phyloP scores from a whole-genome alignment of 2,113 vertebrate species.

The Paramormyrops kingsleyae region DNA sequence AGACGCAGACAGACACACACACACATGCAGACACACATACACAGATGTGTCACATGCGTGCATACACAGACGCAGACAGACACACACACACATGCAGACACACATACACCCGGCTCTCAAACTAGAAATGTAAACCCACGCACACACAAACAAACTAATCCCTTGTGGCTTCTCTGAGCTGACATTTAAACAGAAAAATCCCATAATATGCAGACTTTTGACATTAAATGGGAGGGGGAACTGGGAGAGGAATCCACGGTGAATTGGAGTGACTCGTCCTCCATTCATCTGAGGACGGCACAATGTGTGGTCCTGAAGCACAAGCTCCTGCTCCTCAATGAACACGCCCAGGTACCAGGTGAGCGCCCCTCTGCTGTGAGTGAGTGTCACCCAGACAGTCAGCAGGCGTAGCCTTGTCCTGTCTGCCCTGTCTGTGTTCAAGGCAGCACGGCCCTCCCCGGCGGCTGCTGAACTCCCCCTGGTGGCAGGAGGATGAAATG shows the following conservation, averaged over 20 bases:
- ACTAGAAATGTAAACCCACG: neutral
- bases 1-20: neutral
- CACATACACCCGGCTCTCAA: neutral
- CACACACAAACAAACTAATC: neutral
- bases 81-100: neutral
- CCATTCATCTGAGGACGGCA: neutral
- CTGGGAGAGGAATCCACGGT: neutral
- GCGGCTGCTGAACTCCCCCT: neutral
- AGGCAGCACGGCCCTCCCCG: neutral
- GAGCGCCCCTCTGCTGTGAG: conserved; percentile 32
- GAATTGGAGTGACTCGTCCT: neutral
- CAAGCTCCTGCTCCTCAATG: neutral
- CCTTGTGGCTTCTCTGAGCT: neutral
- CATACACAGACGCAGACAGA: neutral
- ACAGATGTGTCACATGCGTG: neutral
- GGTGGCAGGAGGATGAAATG: neutral
- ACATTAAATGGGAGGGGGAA: neutral
- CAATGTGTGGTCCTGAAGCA: neutral
- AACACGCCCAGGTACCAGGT: conserved; percentile 40
- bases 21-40: neutral
- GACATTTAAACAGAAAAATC: neutral
- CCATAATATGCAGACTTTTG: neutral
- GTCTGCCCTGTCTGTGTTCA: conserved; percentile 8
- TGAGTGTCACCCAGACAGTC: neutral
- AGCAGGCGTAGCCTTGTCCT: conserved; percentile 30